Conservation (phyloP, 2,888 invertebrate species). For the Agriotes lineatus region DNA sequence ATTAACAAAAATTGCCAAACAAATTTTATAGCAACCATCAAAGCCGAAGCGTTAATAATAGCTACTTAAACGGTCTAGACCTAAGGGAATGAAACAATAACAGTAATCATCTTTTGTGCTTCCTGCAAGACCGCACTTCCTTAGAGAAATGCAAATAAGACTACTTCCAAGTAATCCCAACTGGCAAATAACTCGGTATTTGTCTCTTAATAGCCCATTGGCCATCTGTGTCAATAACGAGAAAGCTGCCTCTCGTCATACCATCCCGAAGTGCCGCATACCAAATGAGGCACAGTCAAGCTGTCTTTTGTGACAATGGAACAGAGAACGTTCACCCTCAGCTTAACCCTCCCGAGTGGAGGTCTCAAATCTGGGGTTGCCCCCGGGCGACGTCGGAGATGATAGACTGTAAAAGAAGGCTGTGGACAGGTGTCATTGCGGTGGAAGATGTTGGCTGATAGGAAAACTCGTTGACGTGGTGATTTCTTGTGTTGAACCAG, state of each 20-base stretch:
- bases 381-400: slow-evolving; percentile 42
- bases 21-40: too few relatives aligned
- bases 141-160: too few relatives aligned
- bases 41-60: too few relatives aligned
- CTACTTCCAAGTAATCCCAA: too few relatives aligned
- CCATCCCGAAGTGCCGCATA: slow-evolving; percentile 17
- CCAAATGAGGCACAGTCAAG: slow-evolving; percentile 22
- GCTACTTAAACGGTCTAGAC: too few relatives aligned
- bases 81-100: too few relatives aligned
- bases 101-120: too few relatives aligned
- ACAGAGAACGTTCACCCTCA: slow-evolving; percentile 35
- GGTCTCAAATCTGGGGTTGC: slow-evolving; percentile 38
- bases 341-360: slow-evolving; percentile 42
- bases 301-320: slow-evolving; percentile 32
- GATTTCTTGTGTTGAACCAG: slow-evolving; percentile 19
- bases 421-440: slow-evolving; percentile 47
- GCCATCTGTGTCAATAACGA: slow-evolving; percentile 33
- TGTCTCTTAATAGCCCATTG: background rate
- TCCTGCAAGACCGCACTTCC: too few relatives aligned
- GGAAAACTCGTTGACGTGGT: slow-evolving; percentile 36
- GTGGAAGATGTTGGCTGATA: slow-evolving; percentile 13
- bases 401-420: slow-evolving; percentile 42
- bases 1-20: too few relatives aligned
- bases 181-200: too few relatives aligned
- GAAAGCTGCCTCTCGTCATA: background rate